These are phyloP conservation scores for Pangasianodon hypophthalmus DNA, from an alignment of 2,113 vertebrate species.

Conservation along the genomic window DNA sequence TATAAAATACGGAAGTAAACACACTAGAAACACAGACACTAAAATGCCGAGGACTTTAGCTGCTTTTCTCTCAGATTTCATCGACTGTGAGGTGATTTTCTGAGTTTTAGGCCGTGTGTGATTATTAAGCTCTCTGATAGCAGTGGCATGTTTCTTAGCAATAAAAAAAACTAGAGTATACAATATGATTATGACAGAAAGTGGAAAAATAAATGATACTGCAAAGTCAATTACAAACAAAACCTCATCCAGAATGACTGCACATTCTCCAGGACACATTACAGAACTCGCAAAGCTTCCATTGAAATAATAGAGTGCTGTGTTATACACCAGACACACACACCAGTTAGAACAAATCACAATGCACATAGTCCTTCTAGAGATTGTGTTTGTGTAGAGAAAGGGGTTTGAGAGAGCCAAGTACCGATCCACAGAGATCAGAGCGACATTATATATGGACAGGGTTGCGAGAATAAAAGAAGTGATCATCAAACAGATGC, in stretches of 20 bases:
- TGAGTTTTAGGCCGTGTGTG: not conserved
- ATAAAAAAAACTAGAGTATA: conserved; percentile 38
- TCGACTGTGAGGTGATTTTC: not conserved
- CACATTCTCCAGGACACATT: conserved; percentile 31
- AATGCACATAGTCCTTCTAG: not conserved
- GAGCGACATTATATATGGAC: conserved; percentile 32
- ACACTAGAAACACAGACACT: conserved; percentile 43
- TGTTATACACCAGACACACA: conserved; percentile 8
- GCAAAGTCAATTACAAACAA: conserved; percentile 35
- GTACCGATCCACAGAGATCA: conserved; percentile 52
- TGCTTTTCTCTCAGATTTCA: conserved; percentile 49
- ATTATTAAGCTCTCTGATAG: conserved; percentile 49
- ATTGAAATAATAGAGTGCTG: conserved; percentile 33
- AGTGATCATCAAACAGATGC: not conserved
- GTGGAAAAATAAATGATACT: conserved; percentile 51
- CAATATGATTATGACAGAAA: conserved; percentile 43
- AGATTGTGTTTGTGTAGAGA: conserved; percentile 42
- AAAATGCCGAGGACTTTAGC: conserved; percentile 48
- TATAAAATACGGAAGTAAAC: conserved; percentile 45
- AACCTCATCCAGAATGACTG: conserved; percentile 12
- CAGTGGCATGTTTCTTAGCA: conserved; percentile 48
- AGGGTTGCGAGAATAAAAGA: not conserved
- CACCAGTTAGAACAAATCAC: conserved; percentile 24
- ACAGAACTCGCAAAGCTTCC: conserved; percentile 49
- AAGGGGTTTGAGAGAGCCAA: conserved; percentile 47